phyloP scores from a whole-genome alignment of 2,113 vertebrate species.

The Heterocephalus glaber region DNA sequence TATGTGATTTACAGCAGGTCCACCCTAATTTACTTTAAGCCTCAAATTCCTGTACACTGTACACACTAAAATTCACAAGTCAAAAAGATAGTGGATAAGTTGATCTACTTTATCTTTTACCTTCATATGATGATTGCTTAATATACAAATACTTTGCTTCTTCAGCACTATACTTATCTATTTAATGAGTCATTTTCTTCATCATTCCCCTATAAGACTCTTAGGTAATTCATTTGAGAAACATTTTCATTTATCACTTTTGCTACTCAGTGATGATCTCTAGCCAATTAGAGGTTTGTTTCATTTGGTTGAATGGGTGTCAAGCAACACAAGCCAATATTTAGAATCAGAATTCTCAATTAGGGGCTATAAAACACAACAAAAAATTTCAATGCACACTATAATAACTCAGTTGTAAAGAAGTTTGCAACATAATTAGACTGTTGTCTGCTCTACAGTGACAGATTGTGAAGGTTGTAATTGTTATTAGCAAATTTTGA shows the following conservation, averaged over 20 bases:
- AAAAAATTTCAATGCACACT: not conserved
- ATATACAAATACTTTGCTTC: slow-evolving; percentile 24
- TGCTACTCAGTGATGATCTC: slow-evolving; percentile 39
- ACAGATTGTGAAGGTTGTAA: slow-evolving; percentile 9
- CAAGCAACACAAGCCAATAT: slow-evolving; percentile 51
- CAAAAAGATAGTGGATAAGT: not conserved
- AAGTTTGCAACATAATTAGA: slow-evolving; percentile 27
- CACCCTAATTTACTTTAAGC: not conserved
- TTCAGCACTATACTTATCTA: slow-evolving; percentile 34
- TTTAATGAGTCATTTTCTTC: slow-evolving; percentile 57
- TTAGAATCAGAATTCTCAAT: slow-evolving; percentile 40
- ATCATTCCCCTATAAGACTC: not conserved
- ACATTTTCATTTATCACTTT: slow-evolving; percentile 43
- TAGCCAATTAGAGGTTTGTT: not conserved
- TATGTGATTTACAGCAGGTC: not conserved
- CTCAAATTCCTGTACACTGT: not conserved
- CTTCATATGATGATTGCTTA: not conserved
- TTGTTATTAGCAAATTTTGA: not conserved
- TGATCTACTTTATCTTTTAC: not conserved
- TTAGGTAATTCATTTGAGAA: not conserved
- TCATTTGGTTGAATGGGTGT: slow-evolving; percentile 43
- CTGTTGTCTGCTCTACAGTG: not conserved
- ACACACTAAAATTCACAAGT: slow-evolving; percentile 8
- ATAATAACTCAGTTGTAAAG: not conserved
- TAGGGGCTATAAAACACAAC: slow-evolving; percentile 25